Conservation (phyloP, 2,797 vertebrate species). For the Poeciliopsis infans region DNA sequence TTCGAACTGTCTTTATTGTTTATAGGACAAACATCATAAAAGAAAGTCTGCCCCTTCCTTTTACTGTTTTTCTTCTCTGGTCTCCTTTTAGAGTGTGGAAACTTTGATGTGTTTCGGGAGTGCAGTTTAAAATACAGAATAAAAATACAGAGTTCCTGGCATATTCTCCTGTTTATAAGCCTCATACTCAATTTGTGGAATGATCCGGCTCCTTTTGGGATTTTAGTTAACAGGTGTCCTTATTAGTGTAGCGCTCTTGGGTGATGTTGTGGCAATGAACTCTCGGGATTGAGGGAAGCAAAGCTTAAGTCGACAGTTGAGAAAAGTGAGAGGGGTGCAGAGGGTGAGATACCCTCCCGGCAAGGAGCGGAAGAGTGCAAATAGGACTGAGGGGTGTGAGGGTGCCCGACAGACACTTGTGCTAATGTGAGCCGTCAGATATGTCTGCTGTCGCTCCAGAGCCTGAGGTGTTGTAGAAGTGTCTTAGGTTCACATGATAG, state of each 20-base stretch:
- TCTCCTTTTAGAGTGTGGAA: constrained; percentile 64
- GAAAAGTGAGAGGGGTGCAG: constrained; percentile 57
- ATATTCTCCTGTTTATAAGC: constrained; percentile 8
- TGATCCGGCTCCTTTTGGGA: constrained; percentile 3
- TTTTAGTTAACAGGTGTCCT: constrained; percentile 43
- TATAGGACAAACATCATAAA: constrained; percentile 76
- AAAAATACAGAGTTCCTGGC: constrained; percentile 21
- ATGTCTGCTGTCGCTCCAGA: constrained; percentile 71
- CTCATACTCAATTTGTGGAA: constrained; percentile 1
- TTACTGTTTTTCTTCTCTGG: constrained; percentile 42
- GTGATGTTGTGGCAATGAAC: constrained; percentile 54
- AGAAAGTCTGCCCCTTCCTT: constrained; percentile 56
- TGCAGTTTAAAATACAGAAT: constrained; percentile 43
- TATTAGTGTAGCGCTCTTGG: constrained; percentile 52
- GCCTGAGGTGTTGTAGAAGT: constrained; percentile 76
- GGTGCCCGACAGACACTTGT: constrained; percentile 79
- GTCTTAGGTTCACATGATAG: constrained; percentile 63
- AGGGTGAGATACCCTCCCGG: constrained; percentile 53
- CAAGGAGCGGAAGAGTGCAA: constrained; percentile 81
- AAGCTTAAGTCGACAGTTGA: constrained; percentile 36
- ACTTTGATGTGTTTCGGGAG: constrained; percentile 65
- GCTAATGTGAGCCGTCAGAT: constrained; percentile 86
- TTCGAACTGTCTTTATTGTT: constrained; percentile 68
- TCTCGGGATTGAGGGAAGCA: constrained; percentile 29
- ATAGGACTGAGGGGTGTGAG: constrained; percentile 77